Conservation (phyloP, 2,888 invertebrate genomes). For the Anorthoa munda region DNA sequence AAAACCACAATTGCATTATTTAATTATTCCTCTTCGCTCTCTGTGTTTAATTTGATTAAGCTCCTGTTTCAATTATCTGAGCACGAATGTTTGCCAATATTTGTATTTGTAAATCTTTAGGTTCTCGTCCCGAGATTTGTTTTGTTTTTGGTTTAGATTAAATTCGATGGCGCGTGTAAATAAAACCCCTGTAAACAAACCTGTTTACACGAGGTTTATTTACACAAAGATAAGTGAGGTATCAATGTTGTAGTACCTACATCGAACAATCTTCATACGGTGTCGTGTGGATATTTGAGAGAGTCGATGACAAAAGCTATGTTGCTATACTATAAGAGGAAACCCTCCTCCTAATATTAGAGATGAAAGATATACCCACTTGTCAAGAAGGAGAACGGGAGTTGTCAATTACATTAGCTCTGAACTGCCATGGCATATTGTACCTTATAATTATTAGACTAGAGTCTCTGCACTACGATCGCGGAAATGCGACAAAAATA, state of each 20-base stretch:
- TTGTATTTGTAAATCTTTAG: conserved; percentile 45
- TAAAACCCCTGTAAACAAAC: too few relatives aligned
- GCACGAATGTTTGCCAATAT: conserved; percentile 41
- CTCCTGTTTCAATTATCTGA: conserved; percentile 44
- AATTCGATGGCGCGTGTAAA: conserved; percentile 13
- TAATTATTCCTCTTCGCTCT: conserved; percentile 2
- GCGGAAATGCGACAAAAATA: conserved; percentile 2
- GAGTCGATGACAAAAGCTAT: not conserved
- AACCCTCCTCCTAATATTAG: not conserved
- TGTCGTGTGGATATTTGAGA: conserved; percentile 29
- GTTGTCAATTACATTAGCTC: not conserved
- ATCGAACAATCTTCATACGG: conserved; percentile 12
- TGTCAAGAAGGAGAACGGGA: not conserved
- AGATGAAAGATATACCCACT: not conserved
- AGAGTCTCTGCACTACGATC: too few relatives aligned
- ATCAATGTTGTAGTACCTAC: conserved; percentile 12
- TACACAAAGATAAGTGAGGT: conserved; percentile 22
- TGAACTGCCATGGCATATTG: conserved; percentile 4
- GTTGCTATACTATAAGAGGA: not conserved
- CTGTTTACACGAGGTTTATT: conserved; percentile 37
- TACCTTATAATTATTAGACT: not conserved
- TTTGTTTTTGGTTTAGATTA: conserved; percentile 48
- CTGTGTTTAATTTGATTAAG: conserved; percentile 46
- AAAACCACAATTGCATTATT: conserved; percentile 12
- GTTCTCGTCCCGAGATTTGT: conserved; percentile 20